Percentiles rank a stretch among this genome's conserved stretches.
These are phyloP conservation scores for Maniola hyperantus DNA, from an alignment of 2,888 invertebrate species.

Conservation along the genomic window DNA sequence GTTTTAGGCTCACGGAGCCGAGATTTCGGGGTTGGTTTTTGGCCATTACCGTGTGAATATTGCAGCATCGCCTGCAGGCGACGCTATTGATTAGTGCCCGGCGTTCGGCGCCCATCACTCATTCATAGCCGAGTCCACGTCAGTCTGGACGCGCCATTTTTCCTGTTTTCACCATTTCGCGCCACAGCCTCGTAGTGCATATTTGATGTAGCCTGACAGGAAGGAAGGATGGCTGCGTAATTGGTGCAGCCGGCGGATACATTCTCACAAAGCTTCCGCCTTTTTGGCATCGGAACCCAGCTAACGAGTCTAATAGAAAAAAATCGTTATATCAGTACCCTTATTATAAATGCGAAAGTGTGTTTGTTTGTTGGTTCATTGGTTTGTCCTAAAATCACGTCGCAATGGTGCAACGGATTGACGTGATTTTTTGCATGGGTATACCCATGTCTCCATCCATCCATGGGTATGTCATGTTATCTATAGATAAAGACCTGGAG, in stretches of 20 bases:
- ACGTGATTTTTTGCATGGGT: too few relatives aligned
- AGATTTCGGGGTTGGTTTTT: slow-evolving; percentile 47
- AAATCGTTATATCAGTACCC: not conserved
- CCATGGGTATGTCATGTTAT: too few relatives aligned
- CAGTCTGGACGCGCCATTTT: slow-evolving; percentile 57
- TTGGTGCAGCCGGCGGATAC: slow-evolving; percentile 60
- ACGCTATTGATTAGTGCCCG: slow-evolving; percentile 55
- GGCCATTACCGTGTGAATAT: slow-evolving; percentile 60
- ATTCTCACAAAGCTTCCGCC: slow-evolving; percentile 51
- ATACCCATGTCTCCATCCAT: too few relatives aligned
- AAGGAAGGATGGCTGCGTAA: slow-evolving; percentile 66
- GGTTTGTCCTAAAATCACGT: too few relatives aligned
- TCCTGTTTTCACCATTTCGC: slow-evolving; percentile 48
- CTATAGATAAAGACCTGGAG: too few relatives aligned
- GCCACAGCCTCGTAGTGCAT: slow-evolving; percentile 59
- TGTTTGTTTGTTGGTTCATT: too few relatives aligned
- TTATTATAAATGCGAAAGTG: too few relatives aligned
- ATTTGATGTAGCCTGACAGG: slow-evolving; percentile 69
- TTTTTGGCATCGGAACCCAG: slow-evolving; percentile 47
- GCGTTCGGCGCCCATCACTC: slow-evolving; percentile 63
- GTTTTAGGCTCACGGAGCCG: slow-evolving; percentile 28
- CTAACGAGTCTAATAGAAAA: slow-evolving; percentile 54
- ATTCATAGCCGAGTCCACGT: slow-evolving; percentile 64
- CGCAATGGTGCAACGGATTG: too few relatives aligned
- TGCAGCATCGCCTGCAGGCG: slow-evolving; percentile 50